These are phyloP conservation scores for Brevimyrus niger DNA, from an alignment of 2,113 vertebrate species.

Conservation along the genomic window DNA sequence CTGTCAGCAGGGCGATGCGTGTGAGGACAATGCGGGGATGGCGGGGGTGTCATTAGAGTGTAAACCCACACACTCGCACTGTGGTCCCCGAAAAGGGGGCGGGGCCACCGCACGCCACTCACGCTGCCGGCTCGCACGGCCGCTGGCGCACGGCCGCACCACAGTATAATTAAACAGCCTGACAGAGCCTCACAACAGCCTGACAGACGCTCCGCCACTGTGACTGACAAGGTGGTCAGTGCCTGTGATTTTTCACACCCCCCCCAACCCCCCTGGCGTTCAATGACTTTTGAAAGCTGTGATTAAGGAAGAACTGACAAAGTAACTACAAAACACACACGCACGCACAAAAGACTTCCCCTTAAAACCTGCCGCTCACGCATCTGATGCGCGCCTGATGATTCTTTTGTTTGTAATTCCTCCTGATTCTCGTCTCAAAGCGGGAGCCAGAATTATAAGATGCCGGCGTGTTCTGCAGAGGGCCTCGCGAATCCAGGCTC, in stretches of 20 bases:
- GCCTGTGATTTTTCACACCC: conserved; percentile 31
- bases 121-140: conserved; percentile 41
- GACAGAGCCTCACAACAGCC: conserved; percentile 66
- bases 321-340: conserved; percentile 3
- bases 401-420: conserved; percentile 9
- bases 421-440: background rate
- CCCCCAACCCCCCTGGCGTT: conserved; percentile 38
- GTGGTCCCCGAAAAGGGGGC: conserved; percentile 56
- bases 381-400: conserved; percentile 10
- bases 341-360: conserved; percentile 5
- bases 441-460: background rate
- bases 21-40: conserved; percentile 68
- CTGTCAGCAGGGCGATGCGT: conserved; percentile 69
- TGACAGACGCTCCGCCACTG: conserved; percentile 72
- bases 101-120: conserved; percentile 69
- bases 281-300: conserved; percentile 47
- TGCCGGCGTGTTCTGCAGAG: background rate
- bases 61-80: conserved; percentile 66
- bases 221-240: conserved; percentile 66
- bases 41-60: conserved; percentile 70
- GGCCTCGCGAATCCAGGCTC: background rate
- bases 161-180: conserved; percentile 74
- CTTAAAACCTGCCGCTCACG: conserved; percentile 10
- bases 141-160: conserved; percentile 67
- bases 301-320: conserved; percentile 25